Conservation (phyloP, 2,113 vertebrate genomes). For the Burhinus bistriatus region DNA sequence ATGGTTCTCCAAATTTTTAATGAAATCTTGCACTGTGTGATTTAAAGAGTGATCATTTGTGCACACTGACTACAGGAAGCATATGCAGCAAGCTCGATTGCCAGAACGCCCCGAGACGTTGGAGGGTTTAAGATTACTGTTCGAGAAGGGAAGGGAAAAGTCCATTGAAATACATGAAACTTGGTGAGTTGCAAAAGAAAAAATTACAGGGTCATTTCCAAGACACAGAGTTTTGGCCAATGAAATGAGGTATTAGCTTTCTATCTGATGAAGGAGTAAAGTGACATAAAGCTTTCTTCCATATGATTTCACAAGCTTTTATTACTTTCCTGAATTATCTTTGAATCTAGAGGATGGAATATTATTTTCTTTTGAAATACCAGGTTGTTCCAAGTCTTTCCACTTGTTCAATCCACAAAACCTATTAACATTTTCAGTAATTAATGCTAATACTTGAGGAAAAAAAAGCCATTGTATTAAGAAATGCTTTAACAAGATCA, state of each 20-base stretch:
- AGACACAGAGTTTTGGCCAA: background rate
- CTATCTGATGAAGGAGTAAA: constrained; percentile 40
- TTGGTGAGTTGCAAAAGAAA: background rate
- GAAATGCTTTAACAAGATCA: constrained; percentile 64
- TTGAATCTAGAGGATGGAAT: constrained; percentile 36
- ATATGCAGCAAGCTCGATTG: background rate
- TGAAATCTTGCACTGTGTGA: constrained; percentile 20
- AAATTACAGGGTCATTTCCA: background rate
- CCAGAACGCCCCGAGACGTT: background rate
- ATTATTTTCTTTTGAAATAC: constrained; percentile 56
- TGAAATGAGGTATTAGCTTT: background rate
- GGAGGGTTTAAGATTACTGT: background rate
- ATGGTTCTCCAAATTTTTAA: constrained; percentile 46
- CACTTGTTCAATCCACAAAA: constrained; percentile 50
- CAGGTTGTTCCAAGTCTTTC: constrained; percentile 30
- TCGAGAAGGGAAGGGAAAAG: background rate
- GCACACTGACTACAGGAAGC: background rate
- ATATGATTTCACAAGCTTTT: constrained; percentile 33
- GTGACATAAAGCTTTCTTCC: constrained; percentile 39
- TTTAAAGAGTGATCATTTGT: background rate
- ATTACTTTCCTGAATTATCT: constrained; percentile 50
- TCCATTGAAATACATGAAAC: background rate
- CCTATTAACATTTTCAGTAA: constrained; percentile 60
- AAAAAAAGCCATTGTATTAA: constrained; percentile 58
- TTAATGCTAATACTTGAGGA: constrained; percentile 66